Evolutionary conservation across 2,113 vertebrate genomes (phyloP).

Genomic region (Notechis scutatus): DNA sequence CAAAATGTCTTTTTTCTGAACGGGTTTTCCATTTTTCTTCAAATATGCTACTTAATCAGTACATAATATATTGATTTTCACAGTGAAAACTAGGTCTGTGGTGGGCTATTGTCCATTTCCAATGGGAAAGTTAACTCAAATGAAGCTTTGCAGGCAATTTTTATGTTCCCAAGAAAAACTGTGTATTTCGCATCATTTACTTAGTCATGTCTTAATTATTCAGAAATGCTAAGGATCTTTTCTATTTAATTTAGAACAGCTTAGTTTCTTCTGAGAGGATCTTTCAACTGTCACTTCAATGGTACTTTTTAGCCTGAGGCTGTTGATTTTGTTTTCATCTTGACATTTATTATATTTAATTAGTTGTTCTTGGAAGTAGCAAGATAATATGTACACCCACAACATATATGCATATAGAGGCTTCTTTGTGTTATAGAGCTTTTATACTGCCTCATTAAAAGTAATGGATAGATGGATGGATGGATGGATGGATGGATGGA

Average conservation of each 20-base stretch:
- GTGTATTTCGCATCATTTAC: neutral
- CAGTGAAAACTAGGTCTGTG: neutral
- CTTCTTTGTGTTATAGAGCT: neutral
- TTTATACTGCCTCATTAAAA: neutral
- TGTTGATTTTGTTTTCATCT: neutral
- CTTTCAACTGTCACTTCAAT: too few relatives aligned
- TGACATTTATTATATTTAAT: neutral
- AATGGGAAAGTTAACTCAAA: neutral
- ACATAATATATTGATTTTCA: neutral
- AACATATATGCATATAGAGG: neutral
- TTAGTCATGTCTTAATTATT: neutral
- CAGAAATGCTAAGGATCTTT: neutral
- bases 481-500: too few relatives aligned
- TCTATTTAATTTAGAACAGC: neutral
- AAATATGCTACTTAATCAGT: neutral
- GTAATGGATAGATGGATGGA: too few relatives aligned
- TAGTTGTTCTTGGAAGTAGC: neutral
- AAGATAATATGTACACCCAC: neutral
- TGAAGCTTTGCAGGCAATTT: neutral
- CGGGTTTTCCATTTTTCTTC: neutral
- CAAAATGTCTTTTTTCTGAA: neutral
- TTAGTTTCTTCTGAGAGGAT: neutral
- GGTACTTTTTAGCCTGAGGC: neutral
- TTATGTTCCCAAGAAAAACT: neutral
- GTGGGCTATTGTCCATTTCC: neutral